phyloP scores from a whole-genome alignment of 2,113 vertebrate species.

The Scortum barcoo region DNA sequence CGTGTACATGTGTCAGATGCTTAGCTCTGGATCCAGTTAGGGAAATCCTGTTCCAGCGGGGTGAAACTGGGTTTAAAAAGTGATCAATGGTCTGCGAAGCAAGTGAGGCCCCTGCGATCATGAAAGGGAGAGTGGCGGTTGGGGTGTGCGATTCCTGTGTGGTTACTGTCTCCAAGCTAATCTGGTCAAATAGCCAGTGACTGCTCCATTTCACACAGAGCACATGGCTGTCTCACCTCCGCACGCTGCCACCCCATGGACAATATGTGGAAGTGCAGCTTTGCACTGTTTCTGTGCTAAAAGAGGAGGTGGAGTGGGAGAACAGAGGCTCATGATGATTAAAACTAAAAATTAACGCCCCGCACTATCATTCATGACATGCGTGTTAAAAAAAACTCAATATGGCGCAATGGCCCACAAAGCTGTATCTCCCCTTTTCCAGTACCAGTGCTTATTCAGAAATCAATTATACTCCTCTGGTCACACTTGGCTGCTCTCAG shows the following conservation, averaged over 20 bases:
- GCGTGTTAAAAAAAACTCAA: slow-evolving; percentile 47
- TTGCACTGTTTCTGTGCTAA: slow-evolving; percentile 30
- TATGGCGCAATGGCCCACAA: slow-evolving; percentile 41
- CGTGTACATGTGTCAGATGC: slow-evolving; percentile 53
- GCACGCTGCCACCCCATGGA: slow-evolving; percentile 84
- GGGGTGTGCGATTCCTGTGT: slow-evolving; percentile 73
- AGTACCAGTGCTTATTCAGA: slow-evolving; percentile 52
- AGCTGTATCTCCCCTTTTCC: slow-evolving; percentile 12
- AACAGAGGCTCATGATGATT: slow-evolving; percentile 13
- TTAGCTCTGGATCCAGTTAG: slow-evolving; percentile 53
- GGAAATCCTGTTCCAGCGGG: slow-evolving; percentile 27
- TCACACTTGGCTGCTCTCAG: slow-evolving; percentile 63
- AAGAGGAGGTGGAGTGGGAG: background rate
- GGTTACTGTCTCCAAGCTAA: slow-evolving; percentile 69
- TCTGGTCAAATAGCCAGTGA: slow-evolving; percentile 64
- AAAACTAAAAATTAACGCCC: slow-evolving; percentile 29
- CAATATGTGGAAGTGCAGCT: slow-evolving; percentile 62
- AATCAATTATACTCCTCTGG: slow-evolving; percentile 74
- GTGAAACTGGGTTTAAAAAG: slow-evolving; percentile 48
- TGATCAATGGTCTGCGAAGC: slow-evolving; percentile 23
- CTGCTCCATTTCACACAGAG: slow-evolving; percentile 70
- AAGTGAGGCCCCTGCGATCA: background rate
- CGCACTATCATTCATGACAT: slow-evolving; percentile 45
- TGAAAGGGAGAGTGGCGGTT: slow-evolving; percentile 52
- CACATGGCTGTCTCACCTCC: slow-evolving; percentile 71